These are phyloP conservation scores for Nymphalis io DNA, from an alignment of 1,140 invertebrate genomes.

Conservation along the genomic window DNA sequence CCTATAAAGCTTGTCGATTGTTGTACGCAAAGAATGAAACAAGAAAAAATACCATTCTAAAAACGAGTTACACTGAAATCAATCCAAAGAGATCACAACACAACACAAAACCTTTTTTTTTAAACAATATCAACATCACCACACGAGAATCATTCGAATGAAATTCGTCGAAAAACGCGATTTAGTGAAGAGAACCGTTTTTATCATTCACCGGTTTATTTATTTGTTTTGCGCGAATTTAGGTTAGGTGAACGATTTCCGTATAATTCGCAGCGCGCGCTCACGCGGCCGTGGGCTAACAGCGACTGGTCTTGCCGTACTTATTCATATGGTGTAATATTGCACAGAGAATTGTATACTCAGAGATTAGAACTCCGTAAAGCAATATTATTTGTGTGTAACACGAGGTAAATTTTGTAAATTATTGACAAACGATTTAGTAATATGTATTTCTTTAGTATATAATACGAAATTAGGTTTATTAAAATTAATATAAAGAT, in stretches of 20 bases:
- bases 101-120: background rate
- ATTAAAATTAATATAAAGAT: no score
- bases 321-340: background rate
- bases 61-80: background rate
- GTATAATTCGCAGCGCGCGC: constrained; percentile 4
- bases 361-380: background rate
- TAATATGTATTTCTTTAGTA: no score
- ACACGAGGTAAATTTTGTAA: background rate
- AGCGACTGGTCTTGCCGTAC: background rate
- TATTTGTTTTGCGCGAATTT: constrained; percentile 29
- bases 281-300: background rate
- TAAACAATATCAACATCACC: background rate
- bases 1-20: no score
- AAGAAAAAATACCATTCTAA: background rate
- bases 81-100: constrained; percentile 1
- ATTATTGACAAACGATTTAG: background rate
- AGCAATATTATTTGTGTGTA: background rate
- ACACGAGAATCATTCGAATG: no score
- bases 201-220: constrained; percentile 26
- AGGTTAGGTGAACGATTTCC: constrained; percentile 20
- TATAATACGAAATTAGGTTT: no score
- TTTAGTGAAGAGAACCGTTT: background rate
- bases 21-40: background rate
- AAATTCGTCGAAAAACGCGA: background rate
- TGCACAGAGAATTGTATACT: background rate